Percentiles rank a stretch among this genome's conserved stretches.
phyloP scores from a whole-genome alignment of 2,113 vertebrate genomes.

The Genyomyrus donnyi region DNA sequence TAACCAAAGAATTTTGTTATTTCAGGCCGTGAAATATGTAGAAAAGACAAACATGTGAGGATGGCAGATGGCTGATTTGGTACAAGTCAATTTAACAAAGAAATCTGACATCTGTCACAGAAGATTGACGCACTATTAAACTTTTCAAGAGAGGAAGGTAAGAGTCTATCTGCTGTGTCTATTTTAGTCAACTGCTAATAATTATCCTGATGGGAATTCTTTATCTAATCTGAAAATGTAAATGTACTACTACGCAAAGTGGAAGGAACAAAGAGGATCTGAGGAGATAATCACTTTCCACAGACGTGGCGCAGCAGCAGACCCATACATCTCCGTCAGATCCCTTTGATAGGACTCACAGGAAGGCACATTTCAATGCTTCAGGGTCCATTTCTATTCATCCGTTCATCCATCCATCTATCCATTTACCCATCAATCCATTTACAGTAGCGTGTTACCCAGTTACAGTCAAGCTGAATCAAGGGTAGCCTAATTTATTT shows the following conservation, averaged over 20 bases:
- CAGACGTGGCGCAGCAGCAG: background rate
- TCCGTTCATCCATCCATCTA: background rate
- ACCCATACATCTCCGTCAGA: background rate
- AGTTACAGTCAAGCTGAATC: background rate
- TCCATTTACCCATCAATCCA: background rate
- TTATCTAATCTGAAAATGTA: conserved; percentile 15
- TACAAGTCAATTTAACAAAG: background rate
- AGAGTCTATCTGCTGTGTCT: background rate
- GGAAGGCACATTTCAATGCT: background rate
- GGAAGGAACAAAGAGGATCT: background rate
- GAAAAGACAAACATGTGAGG: background rate
- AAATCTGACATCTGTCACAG: background rate
- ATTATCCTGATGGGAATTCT: background rate
- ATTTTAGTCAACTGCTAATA: background rate
- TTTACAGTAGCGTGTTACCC: background rate
- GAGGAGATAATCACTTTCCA: background rate
- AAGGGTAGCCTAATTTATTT: background rate
- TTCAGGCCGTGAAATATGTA: background rate
- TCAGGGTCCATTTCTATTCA: background rate
- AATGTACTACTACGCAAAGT: conserved; percentile 7
- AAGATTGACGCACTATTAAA: background rate
- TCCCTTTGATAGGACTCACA: background rate
- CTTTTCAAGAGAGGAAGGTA: background rate
- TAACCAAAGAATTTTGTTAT: background rate
- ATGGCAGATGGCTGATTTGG: background rate